A percentile compares a stretch with the other conserved stretches of the same genome.
Conservation (phyloP, 2,888 invertebrate species). For the Sphaeridia pumilis region DNA sequence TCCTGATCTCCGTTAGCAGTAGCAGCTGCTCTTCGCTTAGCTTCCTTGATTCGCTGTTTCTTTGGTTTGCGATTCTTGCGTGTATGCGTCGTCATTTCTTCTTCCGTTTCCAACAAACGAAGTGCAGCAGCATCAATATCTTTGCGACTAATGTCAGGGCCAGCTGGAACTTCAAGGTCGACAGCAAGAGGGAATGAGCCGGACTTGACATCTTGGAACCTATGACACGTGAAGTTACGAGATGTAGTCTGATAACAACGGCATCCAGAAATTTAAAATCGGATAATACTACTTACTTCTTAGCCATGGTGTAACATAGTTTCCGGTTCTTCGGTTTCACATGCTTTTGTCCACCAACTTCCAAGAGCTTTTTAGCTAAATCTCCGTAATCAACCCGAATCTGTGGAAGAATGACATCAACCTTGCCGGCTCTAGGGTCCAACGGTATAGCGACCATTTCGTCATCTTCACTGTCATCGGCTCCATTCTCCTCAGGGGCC, state of each 20-base stretch:
- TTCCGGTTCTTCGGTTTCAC: constrained; percentile 42
- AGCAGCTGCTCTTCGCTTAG: constrained; percentile 12
- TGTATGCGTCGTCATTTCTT: background rate
- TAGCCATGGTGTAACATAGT: constrained; percentile 35
- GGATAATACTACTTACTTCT: constrained; percentile 25
- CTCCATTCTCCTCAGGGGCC: constrained; percentile 18
- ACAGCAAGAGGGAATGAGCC: constrained; percentile 56
- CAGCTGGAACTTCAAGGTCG: constrained; percentile 14
- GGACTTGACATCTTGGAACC: constrained; percentile 49
- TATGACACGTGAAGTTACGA: constrained; percentile 39
- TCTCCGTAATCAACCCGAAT: constrained; percentile 52
- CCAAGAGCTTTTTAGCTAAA: constrained; percentile 47
- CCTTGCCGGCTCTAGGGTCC: constrained; percentile 71
- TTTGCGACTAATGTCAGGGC: constrained; percentile 22
- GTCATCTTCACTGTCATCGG: constrained; percentile 3
- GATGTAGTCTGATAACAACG: too few relatives aligned
- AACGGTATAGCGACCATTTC: constrained; percentile 37
- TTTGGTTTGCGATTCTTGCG: constrained; percentile 19
- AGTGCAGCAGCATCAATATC: constrained; percentile 23
- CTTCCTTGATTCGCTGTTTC: constrained; percentile 14
- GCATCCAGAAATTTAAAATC: background rate
- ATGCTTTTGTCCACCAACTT: constrained; percentile 32
- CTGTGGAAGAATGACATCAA: constrained; percentile 59
- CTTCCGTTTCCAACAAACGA: constrained; percentile 20
- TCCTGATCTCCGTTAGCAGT: background rate